Percentiles rank a stretch among this genome's conserved stretches.
Evolutionary conservation across 1,140 invertebrate genomes (phyloP).

Genomic region (Lordiphosa collinella): DNA sequence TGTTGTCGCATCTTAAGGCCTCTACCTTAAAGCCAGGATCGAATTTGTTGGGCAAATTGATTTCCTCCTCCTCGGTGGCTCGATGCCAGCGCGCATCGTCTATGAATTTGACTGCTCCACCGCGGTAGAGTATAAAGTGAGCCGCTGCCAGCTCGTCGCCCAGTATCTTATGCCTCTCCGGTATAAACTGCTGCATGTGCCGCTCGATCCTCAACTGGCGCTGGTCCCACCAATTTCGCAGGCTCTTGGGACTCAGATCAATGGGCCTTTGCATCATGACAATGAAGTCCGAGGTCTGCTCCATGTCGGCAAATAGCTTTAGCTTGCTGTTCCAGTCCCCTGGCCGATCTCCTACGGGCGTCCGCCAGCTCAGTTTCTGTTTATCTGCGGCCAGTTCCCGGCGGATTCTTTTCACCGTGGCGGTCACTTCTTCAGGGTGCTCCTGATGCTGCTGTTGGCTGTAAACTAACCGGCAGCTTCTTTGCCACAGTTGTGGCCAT

Average conservation of each 20-base stretch:
- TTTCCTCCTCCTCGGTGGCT: slow-evolving; percentile 80
- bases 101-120: slow-evolving; percentile 84
- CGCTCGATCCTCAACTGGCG: slow-evolving; percentile 72
- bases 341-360: slow-evolving; percentile 76
- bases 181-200: slow-evolving; percentile 79
- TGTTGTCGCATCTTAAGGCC: slow-evolving; percentile 84
- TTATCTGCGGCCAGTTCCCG: slow-evolving; percentile 69
- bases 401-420: slow-evolving; percentile 57
- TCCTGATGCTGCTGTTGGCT: slow-evolving; percentile 19
- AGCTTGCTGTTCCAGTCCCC: slow-evolving; percentile 79
- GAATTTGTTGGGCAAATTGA: slow-evolving; percentile 82
- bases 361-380: slow-evolving; percentile 79
- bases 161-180: slow-evolving; percentile 80
- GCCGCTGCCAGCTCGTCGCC: slow-evolving; percentile 88
- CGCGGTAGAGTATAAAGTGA: slow-evolving; percentile 85
- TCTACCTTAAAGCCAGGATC: slow-evolving; percentile 82
- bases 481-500: neutral
- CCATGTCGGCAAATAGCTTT: slow-evolving; percentile 77
- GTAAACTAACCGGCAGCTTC: slow-evolving; percentile 12
- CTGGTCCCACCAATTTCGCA: slow-evolving; percentile 80
- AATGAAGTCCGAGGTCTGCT: slow-evolving; percentile 77
- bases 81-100: slow-evolving; percentile 82
- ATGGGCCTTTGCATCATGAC: slow-evolving; percentile 80
- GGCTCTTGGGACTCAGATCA: slow-evolving; percentile 73
- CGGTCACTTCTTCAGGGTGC: slow-evolving; percentile 36